Evolutionary conservation across 2,113 vertebrate genomes (phyloP), one percentile per base, ranked within the genome.

Genomic region (Brienomyrus brachyistius): DNA sequence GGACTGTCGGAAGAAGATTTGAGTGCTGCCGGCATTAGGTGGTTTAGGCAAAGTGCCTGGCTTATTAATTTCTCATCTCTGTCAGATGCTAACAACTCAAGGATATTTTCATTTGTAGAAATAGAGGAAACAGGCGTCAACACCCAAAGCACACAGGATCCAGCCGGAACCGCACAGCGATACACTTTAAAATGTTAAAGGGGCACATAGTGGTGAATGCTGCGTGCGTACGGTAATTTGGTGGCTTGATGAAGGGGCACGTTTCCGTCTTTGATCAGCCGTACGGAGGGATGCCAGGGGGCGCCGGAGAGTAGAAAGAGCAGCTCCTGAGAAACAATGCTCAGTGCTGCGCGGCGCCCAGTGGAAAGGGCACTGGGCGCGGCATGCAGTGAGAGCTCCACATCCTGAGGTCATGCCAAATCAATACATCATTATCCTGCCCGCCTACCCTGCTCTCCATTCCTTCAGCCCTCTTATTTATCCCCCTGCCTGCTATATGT

Each of bases 341-440:
- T 52, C 10, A 17, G 7, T 88, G 52, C 17, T 88, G 54, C 31
- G 43, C 5, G 2, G 43, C 40, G 4, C 51, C 47, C n/a, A 8
- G 52, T 31, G 40, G 5, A 54, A 52, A 27, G 40, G 9, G 21
- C 5, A 62, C 21, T 52, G 19, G 23, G 82, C 17, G 45, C 10
- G 52, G 52, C 50, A 51, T 62, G 10, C 13, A 92, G 92, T 91
- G 52, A 59, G 45, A 66, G 88, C 89, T 59, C 90, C 91, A 92
- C 90, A 92, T 93, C 93, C 92, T 89, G 21, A 54, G 93, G 94
- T 92, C 43, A 17, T 74, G 23, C 50, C 91, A 90, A 92, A 95
- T 95, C 94, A 94, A 95, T 95, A 94, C 90, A 93, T 94, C 94
- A 95, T 95, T 94, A 94, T 3, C 56, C 56, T n/a, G 21, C 91